Conservation (phyloP, 2,888 invertebrate species). For the Sesia bembeciformis region DNA sequence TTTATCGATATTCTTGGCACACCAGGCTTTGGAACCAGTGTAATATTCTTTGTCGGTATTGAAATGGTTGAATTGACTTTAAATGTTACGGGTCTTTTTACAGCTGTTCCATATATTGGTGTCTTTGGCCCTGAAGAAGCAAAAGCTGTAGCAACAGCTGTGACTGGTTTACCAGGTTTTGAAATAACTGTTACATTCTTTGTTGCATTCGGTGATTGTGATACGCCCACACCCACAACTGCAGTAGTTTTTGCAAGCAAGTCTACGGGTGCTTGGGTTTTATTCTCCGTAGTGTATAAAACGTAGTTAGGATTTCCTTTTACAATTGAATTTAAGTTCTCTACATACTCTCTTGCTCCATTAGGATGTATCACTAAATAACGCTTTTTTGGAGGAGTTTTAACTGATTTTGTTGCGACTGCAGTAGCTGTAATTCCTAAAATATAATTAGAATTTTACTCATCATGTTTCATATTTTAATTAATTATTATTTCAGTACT, state of each 20-base stretch:
- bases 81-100: too few species aligned
- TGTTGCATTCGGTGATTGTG: neutral
- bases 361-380: constrained; percentile 32
- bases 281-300: constrained; percentile 6
- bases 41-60: too few species aligned
- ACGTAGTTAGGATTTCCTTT: constrained; percentile 21
- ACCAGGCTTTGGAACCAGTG: too few species aligned
- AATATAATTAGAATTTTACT: too few species aligned
- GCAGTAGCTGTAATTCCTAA: too few species aligned
- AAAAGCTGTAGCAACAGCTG: neutral
- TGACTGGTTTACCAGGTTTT: neutral
- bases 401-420: neutral
- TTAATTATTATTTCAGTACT: too few species aligned
- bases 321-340: constrained; percentile 20
- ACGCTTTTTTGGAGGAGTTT: constrained; percentile 9
- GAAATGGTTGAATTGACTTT: too few species aligned
- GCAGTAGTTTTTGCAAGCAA: neutral
- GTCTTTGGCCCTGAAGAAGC: neutral
- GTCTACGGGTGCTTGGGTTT: neutral
- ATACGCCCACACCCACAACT: neutral
- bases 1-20: too few species aligned
- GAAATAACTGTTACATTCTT: neutral
- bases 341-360: constrained; percentile 30
- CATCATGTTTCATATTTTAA: too few species aligned
- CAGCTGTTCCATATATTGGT: too few species aligned